Conservation (phyloP, 2,888 invertebrate species). For the Zygaena filipendulae region DNA sequence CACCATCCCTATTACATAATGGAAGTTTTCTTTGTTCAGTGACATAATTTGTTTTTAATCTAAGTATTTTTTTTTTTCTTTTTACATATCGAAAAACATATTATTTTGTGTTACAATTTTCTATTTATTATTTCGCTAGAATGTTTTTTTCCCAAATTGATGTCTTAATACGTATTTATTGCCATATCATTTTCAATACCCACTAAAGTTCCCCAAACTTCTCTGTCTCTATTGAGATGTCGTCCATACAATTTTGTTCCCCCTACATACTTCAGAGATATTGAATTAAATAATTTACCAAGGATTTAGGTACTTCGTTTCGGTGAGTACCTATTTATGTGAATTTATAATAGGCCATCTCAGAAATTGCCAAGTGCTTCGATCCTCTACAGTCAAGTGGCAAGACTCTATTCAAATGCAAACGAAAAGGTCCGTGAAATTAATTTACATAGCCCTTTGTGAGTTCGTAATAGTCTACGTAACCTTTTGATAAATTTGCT, state of each 20-base stretch:
- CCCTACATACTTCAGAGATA: no score
- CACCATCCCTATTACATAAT: slow-evolving; percentile 21
- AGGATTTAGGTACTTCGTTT: no score
- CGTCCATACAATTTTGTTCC: no score
- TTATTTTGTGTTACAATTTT: no score
- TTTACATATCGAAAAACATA: no score
- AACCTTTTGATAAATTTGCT: slow-evolving; percentile 43
- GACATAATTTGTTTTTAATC: slow-evolving; percentile 36
- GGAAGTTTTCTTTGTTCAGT: slow-evolving; percentile 21
- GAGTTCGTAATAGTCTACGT: slow-evolving; percentile 21
- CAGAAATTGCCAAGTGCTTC: slow-evolving; percentile 28
- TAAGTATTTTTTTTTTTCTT: not conserved
- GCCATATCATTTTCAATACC: no score
- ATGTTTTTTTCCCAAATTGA: no score
- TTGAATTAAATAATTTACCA: slow-evolving; percentile 14
- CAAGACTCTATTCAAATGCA: slow-evolving; percentile 35
- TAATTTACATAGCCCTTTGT: slow-evolving; percentile 56
- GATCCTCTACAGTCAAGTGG: slow-evolving; percentile 29
- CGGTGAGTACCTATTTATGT: slow-evolving; percentile 28
- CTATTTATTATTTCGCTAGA: no score
- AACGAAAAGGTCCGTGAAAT: slow-evolving; percentile 46
- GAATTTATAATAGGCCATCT: slow-evolving; percentile 34
- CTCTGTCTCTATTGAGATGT: no score
- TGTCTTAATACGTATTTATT: no score
- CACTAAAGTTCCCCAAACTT: no score